Conservation (phyloP, 1,140 invertebrate genomes). For the Drosophila obscura region DNA sequence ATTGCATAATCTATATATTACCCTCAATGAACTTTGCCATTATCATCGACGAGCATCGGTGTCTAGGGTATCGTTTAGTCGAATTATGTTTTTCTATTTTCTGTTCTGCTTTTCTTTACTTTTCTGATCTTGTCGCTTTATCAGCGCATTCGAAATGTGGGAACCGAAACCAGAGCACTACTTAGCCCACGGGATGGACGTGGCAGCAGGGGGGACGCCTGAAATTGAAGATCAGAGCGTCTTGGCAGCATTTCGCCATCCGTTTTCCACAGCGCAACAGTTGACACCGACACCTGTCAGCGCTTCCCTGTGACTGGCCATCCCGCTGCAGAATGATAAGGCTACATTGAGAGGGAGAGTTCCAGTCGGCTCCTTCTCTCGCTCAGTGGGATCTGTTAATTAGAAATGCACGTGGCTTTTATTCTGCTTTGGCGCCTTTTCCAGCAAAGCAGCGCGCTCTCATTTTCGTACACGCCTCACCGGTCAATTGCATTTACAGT, state of each 20-base stretch:
- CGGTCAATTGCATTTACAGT: constrained; percentile 7
- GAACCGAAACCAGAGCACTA: constrained; percentile 29
- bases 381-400: constrained; percentile 48
- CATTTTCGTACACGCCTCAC: not conserved
- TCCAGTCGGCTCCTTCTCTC: not conserved
- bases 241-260: not conserved
- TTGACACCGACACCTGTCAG: constrained; percentile 19
- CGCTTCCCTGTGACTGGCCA: not conserved
- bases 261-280: constrained; percentile 28
- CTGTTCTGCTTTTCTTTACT: constrained; percentile 14
- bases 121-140: constrained; percentile 33
- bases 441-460: constrained; percentile 2
- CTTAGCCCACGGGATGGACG: constrained; percentile 13
- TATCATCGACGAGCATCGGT: not conserved
- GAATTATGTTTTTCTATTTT: no score
- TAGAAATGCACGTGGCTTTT: constrained; percentile 61
- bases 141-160: constrained; percentile 61
- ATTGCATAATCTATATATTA: no score
- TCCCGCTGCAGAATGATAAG: constrained; percentile 13
- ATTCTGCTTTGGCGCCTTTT: constrained; percentile 41
- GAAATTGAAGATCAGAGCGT: not conserved
- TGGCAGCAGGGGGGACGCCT: constrained; percentile 16
- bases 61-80: no score
- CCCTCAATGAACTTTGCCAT: no score
- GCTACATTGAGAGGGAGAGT: constrained; percentile 3